phyloP scores from a whole-genome alignment of 2,888 invertebrate genomes.

The Drosophila pegasa region DNA sequence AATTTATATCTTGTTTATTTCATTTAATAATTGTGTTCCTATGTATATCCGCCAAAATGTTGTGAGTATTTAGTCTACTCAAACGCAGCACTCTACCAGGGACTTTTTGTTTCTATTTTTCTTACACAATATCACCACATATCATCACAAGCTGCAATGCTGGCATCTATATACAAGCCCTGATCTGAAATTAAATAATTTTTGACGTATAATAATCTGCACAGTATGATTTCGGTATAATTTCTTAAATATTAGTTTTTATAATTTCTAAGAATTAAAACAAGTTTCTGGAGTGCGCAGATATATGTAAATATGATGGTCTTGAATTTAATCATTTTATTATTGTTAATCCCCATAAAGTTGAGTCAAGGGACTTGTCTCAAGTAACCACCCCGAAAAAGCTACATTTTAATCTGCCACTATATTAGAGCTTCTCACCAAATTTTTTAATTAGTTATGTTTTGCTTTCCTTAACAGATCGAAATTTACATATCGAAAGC shows the following conservation, averaged over 20 bases:
- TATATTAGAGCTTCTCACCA: neutral
- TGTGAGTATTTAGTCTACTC: neutral
- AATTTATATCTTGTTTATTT: neutral
- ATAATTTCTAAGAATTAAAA: too few relatives aligned
- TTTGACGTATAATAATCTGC: too few relatives aligned
- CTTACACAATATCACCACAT: too few relatives aligned
- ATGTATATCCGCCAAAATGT: neutral
- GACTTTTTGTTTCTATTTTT: neutral
- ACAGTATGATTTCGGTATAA: too few relatives aligned
- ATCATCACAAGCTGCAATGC: too few relatives aligned
- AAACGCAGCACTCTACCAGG: neutral
- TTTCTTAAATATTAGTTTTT: too few relatives aligned
- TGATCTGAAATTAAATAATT: too few relatives aligned
- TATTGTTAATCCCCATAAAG: too few relatives aligned
- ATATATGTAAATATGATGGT: too few relatives aligned
- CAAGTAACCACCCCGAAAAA: neutral
- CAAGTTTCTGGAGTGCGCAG: too few relatives aligned
- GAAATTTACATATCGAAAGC: neutral
- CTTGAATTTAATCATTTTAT: too few relatives aligned
- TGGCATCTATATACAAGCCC: too few relatives aligned
- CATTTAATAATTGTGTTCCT: conserved; percentile 3
- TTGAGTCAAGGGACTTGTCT: neutral
- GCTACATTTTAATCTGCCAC: neutral
- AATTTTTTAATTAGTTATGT: neutral
- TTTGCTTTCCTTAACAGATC: neutral